Evolutionary conservation across 1,140 invertebrate species (phyloP).

Genomic region (Brachionus koreanus): DNA sequence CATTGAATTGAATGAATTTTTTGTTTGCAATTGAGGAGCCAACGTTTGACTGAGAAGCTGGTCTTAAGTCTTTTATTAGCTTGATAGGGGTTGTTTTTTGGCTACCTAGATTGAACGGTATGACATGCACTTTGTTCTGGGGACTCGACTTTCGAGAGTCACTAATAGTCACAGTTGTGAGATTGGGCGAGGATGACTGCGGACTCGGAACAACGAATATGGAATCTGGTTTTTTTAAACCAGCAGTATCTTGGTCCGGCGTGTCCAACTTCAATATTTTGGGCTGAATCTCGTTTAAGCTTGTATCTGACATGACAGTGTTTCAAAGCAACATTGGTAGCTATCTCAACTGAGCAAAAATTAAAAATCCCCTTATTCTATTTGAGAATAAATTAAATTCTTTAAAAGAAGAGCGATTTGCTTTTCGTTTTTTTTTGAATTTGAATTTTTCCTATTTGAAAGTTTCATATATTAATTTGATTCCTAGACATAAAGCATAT

Average conservation of each 20-base stretch:
- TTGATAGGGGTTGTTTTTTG: background rate
- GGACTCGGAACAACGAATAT: background rate
- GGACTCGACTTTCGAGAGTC: background rate
- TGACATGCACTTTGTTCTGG: background rate
- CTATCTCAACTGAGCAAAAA: background rate
- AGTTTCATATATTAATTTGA: slow-evolving; percentile 15
- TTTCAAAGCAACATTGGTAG: background rate
- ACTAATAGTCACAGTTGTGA: background rate
- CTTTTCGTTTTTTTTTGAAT: slow-evolving; percentile 10
- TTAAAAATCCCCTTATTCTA: background rate
- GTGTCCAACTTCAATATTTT: background rate
- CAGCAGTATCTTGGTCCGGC: background rate
- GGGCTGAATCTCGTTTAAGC: slow-evolving; percentile 8
- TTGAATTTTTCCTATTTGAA: slow-evolving; percentile 2
- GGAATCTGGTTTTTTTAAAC: background rate
- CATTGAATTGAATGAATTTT: background rate
- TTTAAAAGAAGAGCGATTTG: background rate
- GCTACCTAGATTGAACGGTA: background rate
- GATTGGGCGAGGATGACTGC: background rate
- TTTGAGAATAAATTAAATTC: background rate
- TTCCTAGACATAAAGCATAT: slow-evolving; percentile 24
- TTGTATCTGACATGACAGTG: slow-evolving; percentile 18
- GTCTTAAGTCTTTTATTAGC: background rate
- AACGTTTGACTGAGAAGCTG: background rate
- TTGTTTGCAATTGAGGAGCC: background rate